Conservation (phyloP, 37 sponge, comb jelly and placozoan species). For the Chondrilla cf. caribensis region DNA sequence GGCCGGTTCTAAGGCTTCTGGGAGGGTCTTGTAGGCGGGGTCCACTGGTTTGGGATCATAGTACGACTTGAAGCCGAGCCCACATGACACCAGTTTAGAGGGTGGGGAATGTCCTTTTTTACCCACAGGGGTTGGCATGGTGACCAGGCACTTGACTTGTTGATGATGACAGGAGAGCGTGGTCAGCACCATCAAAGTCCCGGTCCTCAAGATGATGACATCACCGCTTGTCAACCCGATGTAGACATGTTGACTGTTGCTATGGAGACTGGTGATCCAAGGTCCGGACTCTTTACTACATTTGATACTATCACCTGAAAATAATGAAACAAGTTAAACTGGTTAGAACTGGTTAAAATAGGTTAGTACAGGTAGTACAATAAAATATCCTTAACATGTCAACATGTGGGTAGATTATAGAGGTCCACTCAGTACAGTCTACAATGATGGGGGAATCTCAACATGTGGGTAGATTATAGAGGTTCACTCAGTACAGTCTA, state of each 20-base stretch:
- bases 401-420: too few species aligned
- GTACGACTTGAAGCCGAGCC: constrained; percentile 1
- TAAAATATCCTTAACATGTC: too few species aligned
- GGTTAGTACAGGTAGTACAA: too few species aligned
- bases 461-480: not conserved
- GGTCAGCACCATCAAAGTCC: constrained; percentile 14
- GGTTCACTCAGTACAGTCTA: too few species aligned
- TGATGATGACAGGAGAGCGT: constrained; percentile 24
- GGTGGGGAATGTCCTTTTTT: not conserved
- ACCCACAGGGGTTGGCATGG: not conserved
- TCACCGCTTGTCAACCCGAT: constrained; percentile 50
- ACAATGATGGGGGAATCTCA: not conserved
- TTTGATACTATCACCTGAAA: too few species aligned
- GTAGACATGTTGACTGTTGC: constrained; percentile 18
- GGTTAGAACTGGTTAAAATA: too few species aligned
- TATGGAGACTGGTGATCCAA: constrained; percentile 42
- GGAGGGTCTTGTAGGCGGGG: not conserved
- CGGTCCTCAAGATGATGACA: constrained; percentile 46
- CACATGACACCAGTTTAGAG: not conserved
- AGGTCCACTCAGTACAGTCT: too few species aligned
- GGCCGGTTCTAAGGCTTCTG: not conserved
- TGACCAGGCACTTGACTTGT: not conserved
- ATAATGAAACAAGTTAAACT: too few species aligned
- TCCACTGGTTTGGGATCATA: not conserved
- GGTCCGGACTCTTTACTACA: constrained; percentile 25